Base-by-base conservation (phyloP, 1,140 invertebrate species). In the Drosophila mojavensis region DNA sequence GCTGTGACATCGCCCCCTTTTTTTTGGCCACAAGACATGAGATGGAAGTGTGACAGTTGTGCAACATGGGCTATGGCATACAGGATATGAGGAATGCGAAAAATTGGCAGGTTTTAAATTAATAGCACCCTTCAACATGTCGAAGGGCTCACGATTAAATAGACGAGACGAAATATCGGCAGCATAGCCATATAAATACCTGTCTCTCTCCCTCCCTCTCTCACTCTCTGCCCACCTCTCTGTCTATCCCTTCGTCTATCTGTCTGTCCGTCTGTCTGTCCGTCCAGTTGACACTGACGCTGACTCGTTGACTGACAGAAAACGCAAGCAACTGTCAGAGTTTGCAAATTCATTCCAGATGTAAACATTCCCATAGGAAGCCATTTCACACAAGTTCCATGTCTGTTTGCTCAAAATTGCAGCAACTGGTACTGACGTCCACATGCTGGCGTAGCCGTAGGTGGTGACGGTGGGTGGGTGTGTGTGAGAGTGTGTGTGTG, bases 261-360 rank as follows among this genome's bases (percentile, higher is more conserved):
- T 13, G 51, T 65, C 56, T 45, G 43, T 20, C 43, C 39, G 41
- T 20, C 45, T 58, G 60, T 65, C 53, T 58, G 72, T 39, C 51
- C 50, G 51, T 75, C 51, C 33, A 58, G 68, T 41, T 82, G 79
- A 78, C 78, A 81, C 66, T 81, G 80, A 81, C 80, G 75, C 64
- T 78, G 79, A 77, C 74, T 81, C 68, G 74, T 58, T 82, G 80
- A 83, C 79, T 83, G 80, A 83, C 80, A 75, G 65, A 79, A 66
- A 82, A 79, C 73, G 80, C 80, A 77, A 79, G 76, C 79, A 83
- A 79, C 79, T 83, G 81, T 79, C 80, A 82, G 71, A 78, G 66
- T 76, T 83, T 82, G 75, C 76, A 83, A 82, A 83, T 83, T 82
- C 81, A 83, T 79, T 84, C 73, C 81, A 84, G 81, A 83, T 84